Evolutionary conservation across 30 jellyfish, hydroid and myxozoan genomes (phyloP).

Genomic region (Turritopsis rubra): DNA sequence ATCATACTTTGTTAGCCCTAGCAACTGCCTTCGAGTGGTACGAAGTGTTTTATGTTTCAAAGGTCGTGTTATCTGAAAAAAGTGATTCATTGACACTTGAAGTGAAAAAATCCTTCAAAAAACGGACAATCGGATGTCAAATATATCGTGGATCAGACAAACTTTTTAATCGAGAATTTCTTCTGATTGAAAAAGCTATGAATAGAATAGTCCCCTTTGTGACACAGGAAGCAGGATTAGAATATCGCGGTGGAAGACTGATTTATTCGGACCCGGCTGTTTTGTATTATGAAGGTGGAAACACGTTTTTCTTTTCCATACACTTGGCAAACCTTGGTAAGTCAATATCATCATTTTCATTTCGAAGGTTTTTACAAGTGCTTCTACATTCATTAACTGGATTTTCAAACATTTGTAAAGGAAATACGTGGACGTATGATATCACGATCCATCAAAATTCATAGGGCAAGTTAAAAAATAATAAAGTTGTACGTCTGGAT

Average conservation of each 20-base stretch:
- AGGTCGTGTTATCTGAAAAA: neutral
- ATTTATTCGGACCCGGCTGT: slow-evolving; percentile 8
- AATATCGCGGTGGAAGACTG: slow-evolving; percentile 28
- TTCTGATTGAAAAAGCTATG: neutral
- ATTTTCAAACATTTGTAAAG: too few species aligned
- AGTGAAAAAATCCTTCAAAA: neutral
- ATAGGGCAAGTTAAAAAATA: too few species aligned
- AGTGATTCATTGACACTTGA: neutral
- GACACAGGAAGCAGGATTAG: slow-evolving; percentile 26
- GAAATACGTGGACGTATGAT: too few species aligned
- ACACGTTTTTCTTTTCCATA: slow-evolving; percentile 2
- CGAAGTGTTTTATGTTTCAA: slow-evolving; percentile 4
- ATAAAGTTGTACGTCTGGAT: too few species aligned
- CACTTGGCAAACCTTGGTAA: slow-evolving; percentile 26
- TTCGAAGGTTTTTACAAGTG: too few species aligned
- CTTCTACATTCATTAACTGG: too few species aligned
- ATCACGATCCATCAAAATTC: too few species aligned
- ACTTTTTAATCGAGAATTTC: neutral
- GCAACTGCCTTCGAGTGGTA: slow-evolving; percentile 12
- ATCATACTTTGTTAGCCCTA: neutral
- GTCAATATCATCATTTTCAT: too few species aligned
- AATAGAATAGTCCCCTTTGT: slow-evolving; percentile 11
- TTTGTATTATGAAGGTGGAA: neutral
- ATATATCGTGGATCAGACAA: neutral
- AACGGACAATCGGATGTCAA: slow-evolving; percentile 15